These are phyloP conservation scores for Polymixis flavicincta DNA, from an alignment of 2,888 invertebrate genomes.

Conservation along the genomic window DNA sequence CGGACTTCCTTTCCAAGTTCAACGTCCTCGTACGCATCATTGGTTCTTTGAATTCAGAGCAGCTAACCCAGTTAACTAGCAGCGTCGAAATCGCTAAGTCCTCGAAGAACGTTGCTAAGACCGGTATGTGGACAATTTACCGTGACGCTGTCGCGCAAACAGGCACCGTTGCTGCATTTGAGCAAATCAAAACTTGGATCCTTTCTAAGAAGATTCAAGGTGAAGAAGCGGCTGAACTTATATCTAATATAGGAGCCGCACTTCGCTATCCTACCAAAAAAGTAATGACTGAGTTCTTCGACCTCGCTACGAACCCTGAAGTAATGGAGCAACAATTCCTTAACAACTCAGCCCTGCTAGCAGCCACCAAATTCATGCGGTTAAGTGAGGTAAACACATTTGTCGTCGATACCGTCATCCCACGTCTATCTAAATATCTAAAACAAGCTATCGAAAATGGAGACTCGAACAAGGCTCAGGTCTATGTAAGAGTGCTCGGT, in stretches of 20 bases:
- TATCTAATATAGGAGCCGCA: conserved; percentile 88
- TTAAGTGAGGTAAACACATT: conserved; percentile 90
- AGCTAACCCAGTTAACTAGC: conserved; percentile 89
- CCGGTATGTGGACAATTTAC: conserved; percentile 91
- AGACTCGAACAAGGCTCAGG: conserved; percentile 90
- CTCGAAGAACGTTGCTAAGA: conserved; percentile 80
- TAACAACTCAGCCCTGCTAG: conserved; percentile 90
- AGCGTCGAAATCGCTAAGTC: conserved; percentile 85
- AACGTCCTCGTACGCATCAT: conserved; percentile 90
- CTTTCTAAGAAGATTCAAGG: conserved; percentile 86
- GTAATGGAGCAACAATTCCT: conserved; percentile 87
- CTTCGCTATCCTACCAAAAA: conserved; percentile 91
- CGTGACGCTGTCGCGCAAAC: conserved; percentile 92
- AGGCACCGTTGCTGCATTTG: conserved; percentile 93
- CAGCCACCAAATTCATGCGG: conserved; percentile 91
- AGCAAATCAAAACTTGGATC: conserved; percentile 91
- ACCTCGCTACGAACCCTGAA: conserved; percentile 88
- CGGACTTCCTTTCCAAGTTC: conserved; percentile 92
- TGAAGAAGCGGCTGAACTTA: conserved; percentile 91
- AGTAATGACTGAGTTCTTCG: conserved; percentile 91
- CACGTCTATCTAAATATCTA: conserved; percentile 89
- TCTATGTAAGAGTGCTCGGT: conserved; percentile 92
- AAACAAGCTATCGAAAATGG: conserved; percentile 88
- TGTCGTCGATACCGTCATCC: conserved; percentile 90
- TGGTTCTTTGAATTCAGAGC: conserved; percentile 90